Base-by-base conservation (phyloP, 2,113 vertebrate genomes). In the Cervus canadensis region DNA sequence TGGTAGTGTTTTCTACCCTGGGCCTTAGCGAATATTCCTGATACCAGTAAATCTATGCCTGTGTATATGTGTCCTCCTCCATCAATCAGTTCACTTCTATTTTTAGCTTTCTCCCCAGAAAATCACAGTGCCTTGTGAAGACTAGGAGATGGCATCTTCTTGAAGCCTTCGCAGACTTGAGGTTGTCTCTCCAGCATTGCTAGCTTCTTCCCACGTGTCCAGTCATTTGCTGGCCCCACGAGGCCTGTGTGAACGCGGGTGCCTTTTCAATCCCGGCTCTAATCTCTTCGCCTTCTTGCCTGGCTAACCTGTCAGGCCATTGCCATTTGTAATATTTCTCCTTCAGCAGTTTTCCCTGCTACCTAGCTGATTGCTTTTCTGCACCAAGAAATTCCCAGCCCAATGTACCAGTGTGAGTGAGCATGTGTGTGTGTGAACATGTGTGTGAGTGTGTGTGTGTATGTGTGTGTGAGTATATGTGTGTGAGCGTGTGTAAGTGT, bases 261-360 rank as follows among this genome's bases (percentile, higher is more conserved):
- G 74, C 26, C 78, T 95, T 97, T 89, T 67, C 36, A 54, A 0
- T 76, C 83, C n/a, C n/a, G 48, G n/a, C 91, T 89, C 52, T 96
- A 84, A 95, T 96, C 81, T 95, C 48, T 67, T 94, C 59, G 93
- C 43, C 89, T 97, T 96, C 81, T 83, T 97, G 87, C 78, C 91
- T 97, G 85, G 86, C 76, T 95, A 89, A 71, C 83, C 83, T 89
- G n/a, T 95, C 81, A 94, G 91, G 11, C 17, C 81, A 96, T 95
- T 96, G 83, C 76, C 40, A 52, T 92, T 96, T 98, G 78, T 56
- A 96, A 64, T 97, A 85, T 54, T 95, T 98, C 87, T 95, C 91
- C 96, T 98, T 96, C 23, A 94, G 84, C 95, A 86, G 52, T 96
- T 95, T 84, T 84, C 71, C 57, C 67, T 62, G 71, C 12, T 45